A percentile compares a stretch with the other conserved stretches of the same genome.
Evolutionary conservation across 1,140 invertebrate species (phyloP).

Genomic region (Euura lappo): DNA sequence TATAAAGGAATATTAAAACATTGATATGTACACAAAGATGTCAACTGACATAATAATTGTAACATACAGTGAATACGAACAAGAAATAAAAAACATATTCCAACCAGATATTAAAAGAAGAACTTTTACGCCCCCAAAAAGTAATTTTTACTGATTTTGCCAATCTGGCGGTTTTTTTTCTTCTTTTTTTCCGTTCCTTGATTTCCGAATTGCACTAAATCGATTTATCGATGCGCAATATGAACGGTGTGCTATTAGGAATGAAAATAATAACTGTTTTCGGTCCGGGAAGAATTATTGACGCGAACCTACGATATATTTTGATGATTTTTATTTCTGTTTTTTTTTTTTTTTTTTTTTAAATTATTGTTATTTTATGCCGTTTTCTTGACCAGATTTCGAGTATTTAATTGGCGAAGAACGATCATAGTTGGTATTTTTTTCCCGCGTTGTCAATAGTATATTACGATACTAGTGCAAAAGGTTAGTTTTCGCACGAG

Average conservation of each 20-base stretch:
- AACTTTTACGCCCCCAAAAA: not conserved
- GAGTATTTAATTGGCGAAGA: too few species aligned
- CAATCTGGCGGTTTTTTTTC: not conserved
- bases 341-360: not conserved
- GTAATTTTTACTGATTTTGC: not conserved
- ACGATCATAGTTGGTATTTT: too few species aligned
- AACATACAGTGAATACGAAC: too few species aligned
- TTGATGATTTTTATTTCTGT: not conserved
- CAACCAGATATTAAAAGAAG: not conserved
- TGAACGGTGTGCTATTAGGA: too few species aligned
- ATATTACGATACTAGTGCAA: too few species aligned
- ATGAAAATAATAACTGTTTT: too few species aligned
- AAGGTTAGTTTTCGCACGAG: too few species aligned
- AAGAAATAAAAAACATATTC: not conserved
- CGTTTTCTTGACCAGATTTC: not conserved
- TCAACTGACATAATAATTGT: too few species aligned
- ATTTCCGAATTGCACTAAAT: not conserved
- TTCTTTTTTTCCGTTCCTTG: not conserved
- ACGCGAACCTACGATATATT: constrained; percentile 5
- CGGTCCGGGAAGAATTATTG: not conserved
- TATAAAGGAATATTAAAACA: too few species aligned
- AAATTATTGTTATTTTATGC: not conserved
- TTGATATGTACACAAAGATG: too few species aligned
- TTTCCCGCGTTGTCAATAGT: too few species aligned
- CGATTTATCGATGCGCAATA: not conserved